A percentile compares a stretch with the other conserved stretches of the same genome.
These are phyloP conservation scores for Hypotaenidia okinawae DNA, from an alignment of 2,797 vertebrate genomes.

Conservation along the genomic window DNA sequence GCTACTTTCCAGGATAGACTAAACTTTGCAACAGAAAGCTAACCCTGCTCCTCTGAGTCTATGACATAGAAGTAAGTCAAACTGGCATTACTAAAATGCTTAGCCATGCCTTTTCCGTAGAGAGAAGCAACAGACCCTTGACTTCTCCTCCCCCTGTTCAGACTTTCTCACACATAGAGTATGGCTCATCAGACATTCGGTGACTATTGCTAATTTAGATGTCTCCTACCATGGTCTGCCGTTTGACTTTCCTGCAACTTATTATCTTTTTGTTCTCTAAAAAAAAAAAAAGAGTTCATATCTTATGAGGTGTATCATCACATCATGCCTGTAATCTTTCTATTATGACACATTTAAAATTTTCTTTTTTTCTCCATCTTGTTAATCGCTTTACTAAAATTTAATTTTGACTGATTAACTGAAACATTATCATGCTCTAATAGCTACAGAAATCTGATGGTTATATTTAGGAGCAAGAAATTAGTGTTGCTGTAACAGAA, in stretches of 20 bases:
- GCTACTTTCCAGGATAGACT: not conserved
- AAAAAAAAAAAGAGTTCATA: accelerated
- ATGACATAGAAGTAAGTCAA: not conserved
- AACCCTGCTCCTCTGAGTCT: not conserved
- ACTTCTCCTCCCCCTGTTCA: not conserved
- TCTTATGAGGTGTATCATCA: not conserved
- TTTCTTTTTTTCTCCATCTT: not conserved
- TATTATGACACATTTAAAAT: not conserved
- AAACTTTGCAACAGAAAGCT: not conserved
- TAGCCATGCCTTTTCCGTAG: not conserved
- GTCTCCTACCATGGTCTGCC: not conserved
- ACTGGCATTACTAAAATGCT: accelerated
- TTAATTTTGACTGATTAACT: not conserved
- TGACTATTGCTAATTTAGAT: not conserved
- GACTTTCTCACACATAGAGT: not conserved
- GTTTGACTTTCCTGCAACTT: not conserved
- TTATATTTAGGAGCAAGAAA: not conserved
- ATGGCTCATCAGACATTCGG: not conserved
- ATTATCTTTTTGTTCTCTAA: not conserved
- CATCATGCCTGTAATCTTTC: not conserved
- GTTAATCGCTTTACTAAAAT: not conserved
- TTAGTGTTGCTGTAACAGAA: not conserved
- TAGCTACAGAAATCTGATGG: not conserved
- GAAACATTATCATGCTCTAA: not conserved
- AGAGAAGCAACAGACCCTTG: not conserved